These are phyloP conservation scores for Drosophila nannoptera DNA, from an alignment of 1,140 invertebrate genomes.

Conservation along the genomic window DNA sequence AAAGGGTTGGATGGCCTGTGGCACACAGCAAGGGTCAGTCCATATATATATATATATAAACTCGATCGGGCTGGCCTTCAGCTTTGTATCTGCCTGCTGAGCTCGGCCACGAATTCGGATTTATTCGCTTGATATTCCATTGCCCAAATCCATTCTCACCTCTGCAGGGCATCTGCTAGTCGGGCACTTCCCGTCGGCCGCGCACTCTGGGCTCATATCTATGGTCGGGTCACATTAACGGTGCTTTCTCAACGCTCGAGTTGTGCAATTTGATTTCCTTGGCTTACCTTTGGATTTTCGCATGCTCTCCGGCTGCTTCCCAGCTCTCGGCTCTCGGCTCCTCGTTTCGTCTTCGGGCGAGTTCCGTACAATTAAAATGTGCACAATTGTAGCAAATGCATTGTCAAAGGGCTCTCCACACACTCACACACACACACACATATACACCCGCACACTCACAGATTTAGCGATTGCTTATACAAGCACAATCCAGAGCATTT, in stretches of 20 bases:
- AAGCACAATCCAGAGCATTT: constrained; percentile 39
- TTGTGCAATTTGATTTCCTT: constrained; percentile 71
- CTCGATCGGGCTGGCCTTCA: too few species aligned
- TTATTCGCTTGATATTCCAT: too few species aligned
- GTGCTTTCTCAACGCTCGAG: constrained; percentile 72
- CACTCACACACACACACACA: constrained; percentile 42
- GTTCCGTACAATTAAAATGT: constrained; percentile 69
- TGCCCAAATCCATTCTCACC: too few species aligned
- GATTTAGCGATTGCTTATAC: constrained; percentile 25
- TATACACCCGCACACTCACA: constrained; percentile 47
- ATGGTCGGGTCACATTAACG: constrained; percentile 70
- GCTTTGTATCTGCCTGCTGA: too few species aligned
- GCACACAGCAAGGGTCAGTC: too few species aligned
- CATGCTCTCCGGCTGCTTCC: constrained; percentile 23
- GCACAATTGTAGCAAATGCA: constrained; percentile 61
- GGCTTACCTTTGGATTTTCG: constrained; percentile 33
- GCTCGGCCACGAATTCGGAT: too few species aligned
- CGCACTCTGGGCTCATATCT: constrained; percentile 29
- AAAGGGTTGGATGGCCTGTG: too few species aligned
- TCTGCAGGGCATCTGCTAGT: constrained; percentile 1
- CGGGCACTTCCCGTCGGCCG: constrained; percentile 63
- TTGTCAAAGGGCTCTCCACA: constrained; percentile 39
- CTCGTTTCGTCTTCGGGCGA: constrained; percentile 31
- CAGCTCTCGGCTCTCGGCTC: background rate
- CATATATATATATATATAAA: too few species aligned